Evolutionary conservation across 2,888 invertebrate species (phyloP), one percentile per base, ranked within the genome.

Genomic region (Pachycephus smyrnensis): DNA sequence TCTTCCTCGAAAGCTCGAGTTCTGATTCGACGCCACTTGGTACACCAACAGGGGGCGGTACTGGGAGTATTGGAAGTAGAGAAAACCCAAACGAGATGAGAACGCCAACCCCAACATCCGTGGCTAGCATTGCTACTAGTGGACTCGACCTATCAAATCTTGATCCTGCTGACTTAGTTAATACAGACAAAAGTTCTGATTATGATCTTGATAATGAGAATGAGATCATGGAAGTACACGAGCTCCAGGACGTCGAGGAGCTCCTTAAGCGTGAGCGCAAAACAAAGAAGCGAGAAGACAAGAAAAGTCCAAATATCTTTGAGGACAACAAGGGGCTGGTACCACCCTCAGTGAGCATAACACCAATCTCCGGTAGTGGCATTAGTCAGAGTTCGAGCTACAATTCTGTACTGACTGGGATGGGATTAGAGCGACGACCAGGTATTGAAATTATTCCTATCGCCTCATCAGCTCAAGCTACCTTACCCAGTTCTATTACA

Each of bases 391-490:
- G 93, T 32, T 89, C 92, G 11, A 92, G 92, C 85, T 92, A 93
- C 79, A 93, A 94, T 40, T 94, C 95, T 15, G 94, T 95, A 90
- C 89, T 95, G 68, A 92, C 93, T 33, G 92, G 92, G 30, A 93
- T 93, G 90, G 94, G 94, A 79, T 91, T 95, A 73, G 96, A 96
- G 84, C 93, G 95, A 78, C 92, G 96, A 37, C 95, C 96, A 0
- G 96, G 96, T 3, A 97, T 97, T 81, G 97, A 98, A 92, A 96
- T 97, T 75, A 96, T 97, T 86, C 97, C 97, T 0, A 94, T 96
- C 80, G 93, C 95, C 3, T 93, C 95, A 23, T 92, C 94, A 12
- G 92, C 95, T 0, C 94, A 94, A 9, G 93, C 95, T 11, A 93
- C 94, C 9, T 90, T 96, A 37, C 95, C 96, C 12, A 96, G 96